phyloP scores from a whole-genome alignment of 1,140 invertebrate genomes.

The Drosophila miranda region DNA sequence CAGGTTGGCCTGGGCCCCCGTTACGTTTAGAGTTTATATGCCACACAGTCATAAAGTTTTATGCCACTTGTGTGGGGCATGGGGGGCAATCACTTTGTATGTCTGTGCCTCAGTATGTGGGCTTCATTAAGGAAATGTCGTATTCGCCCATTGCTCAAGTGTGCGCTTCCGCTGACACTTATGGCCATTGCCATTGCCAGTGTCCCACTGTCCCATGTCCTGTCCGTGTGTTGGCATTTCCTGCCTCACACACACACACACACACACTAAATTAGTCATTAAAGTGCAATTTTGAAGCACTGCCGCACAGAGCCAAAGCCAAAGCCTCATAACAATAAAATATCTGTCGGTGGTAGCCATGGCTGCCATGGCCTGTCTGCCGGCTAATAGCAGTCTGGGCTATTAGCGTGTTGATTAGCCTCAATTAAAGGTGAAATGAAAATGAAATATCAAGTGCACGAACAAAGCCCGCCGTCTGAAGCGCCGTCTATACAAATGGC shows the following conservation, averaged over 20 bases:
- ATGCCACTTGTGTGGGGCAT: slow-evolving; percentile 41
- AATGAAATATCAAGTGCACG: slow-evolving; percentile 68
- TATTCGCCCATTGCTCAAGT: slow-evolving; percentile 75
- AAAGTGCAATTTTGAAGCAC: slow-evolving; percentile 77
- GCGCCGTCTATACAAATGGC: background rate
- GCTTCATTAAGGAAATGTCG: slow-evolving; percentile 81
- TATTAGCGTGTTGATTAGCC: slow-evolving; percentile 77
- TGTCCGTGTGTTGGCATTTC: slow-evolving; percentile 31
- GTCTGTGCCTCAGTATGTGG: slow-evolving; percentile 40
- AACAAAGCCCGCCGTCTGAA: background rate
- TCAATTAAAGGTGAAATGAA: slow-evolving; percentile 76
- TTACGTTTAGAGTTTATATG: slow-evolving; percentile 27
- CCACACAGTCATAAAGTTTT: slow-evolving; percentile 59
- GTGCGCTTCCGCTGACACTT: slow-evolving; percentile 73
- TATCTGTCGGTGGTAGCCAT: slow-evolving; percentile 32
- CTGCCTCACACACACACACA: slow-evolving; percentile 24
- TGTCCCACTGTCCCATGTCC: slow-evolving; percentile 18
- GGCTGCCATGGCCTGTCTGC: slow-evolving; percentile 27
- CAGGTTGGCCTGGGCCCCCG: slow-evolving; percentile 31
- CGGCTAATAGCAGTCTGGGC: slow-evolving; percentile 51
- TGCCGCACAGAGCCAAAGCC: slow-evolving; percentile 7
- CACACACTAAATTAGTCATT: slow-evolving; percentile 71
- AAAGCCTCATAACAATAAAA: slow-evolving; percentile 74
- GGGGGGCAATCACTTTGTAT: slow-evolving; percentile 3
- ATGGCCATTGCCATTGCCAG: slow-evolving; percentile 18